Base-by-base conservation (phyloP, 2,797 vertebrate genomes). In the Spinus pinus region DNA sequence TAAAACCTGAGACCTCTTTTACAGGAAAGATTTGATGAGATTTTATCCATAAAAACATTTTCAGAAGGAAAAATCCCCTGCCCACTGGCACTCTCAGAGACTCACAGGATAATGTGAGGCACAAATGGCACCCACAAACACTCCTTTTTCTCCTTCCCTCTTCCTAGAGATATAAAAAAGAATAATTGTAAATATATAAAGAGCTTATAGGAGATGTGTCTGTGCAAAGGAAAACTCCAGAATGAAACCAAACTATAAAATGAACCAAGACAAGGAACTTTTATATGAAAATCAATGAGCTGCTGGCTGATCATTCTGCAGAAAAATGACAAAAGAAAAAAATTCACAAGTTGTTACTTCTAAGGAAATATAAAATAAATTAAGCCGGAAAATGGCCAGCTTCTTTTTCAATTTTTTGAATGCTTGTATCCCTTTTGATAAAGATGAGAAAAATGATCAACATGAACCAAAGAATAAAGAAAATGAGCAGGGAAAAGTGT, bases 391-490 rank as follows among this genome's bases (percentile, higher is more conserved):
- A 81, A 54, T 0, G 1, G 3, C 2, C 10, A 0, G 10, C 10
- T 81, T 37, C 3, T 25, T 33, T 60, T 69, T 53, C 6, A 25
- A 20, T 18, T 46, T 16, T 56, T 69, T 21, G 14, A 70, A 42
- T 30, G 46, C 13, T 66, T 10, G 5, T 10, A 18, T 23, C 4
- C 5, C 13, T 39, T 2, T 54, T 44, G 14, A 25, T 23, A 12
- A 8, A 73, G 62, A 20, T 21, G 28, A 81, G 69, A 37, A 47
- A 69, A 83, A 75, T 3, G 0, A 37, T 1, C 0, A 57, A 10
- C 3, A 3, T 2, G 27, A 50, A 13, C 1, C 0, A 5, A 35
- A 23, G 50, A 35, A 31, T 0, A 4, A 57, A 28, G 46, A 19
- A 77, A 72, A 50, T 0, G 44, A 89, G 67, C 19, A 37, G 41